Evolutionary conservation across 2,113 vertebrate species (phyloP), one percentile per base, ranked within the genome.

Genomic region (Anolis sagrei): DNA sequence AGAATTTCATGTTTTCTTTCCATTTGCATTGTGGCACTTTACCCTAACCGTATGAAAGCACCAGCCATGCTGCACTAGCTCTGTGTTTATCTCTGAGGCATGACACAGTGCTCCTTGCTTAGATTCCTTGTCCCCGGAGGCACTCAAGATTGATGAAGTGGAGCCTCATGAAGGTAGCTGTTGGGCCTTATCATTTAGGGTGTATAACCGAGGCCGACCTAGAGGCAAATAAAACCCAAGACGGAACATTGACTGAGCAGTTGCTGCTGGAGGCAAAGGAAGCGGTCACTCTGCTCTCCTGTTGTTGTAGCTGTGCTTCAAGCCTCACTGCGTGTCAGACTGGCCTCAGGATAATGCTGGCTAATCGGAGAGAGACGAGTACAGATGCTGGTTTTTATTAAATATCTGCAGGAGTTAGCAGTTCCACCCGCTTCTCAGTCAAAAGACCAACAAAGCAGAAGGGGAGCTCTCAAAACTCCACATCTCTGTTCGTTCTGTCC

Each of bases 371-470:
- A 76, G 84, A 91, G 87, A 75, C 80, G 87, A 91, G 88, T 77
- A 89, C 88, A 95, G 95, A 94, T 91, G 86, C 80, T 95, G 84
- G 76, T 90, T 96, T 93, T 95, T 95, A 92, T 93, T 95, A 94
- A 95, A 88, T 92, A 95, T 93, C 91, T 92, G 80, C 69, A 93
- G 74, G 89, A 90, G 92, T 94, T 92, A 82, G 81, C 81, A 87
- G 29, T 88, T 91, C 44, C 68, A 69, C 34, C 34, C 82, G 82
- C 58, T 48, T 75, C 84, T 36, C 0, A 18, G 84, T 90, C 70
- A 51, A 80, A 84, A 77, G 49, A 88, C 84, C 51, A 79, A 86
- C 62, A 84, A 82, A 76, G 36, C 90, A 86, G 25, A 36, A 32
- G 90, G 82, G 78, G 73, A 82, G 68, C 84, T 62, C 10, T 87